Base-by-base conservation (phyloP, 2,888 invertebrate species). In the Didymodactylos carnosus region DNA sequence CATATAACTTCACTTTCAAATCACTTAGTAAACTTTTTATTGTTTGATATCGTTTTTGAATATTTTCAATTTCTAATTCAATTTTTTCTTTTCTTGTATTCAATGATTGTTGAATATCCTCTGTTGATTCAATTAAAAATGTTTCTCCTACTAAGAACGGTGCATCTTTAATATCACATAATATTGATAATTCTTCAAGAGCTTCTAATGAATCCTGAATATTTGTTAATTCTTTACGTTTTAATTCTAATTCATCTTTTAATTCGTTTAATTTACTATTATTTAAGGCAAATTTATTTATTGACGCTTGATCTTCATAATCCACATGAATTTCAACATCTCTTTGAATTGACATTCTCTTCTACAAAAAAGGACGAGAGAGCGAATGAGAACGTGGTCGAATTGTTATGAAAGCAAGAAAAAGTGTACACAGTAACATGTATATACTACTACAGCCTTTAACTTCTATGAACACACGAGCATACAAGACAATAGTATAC, bases 281-380 rank as follows among this genome's bases (percentile, higher is more conserved):
- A 77, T 91, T 87, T 76, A 92, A 87, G 1, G 97, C 97, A 84
- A 97, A 97, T 82, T 89, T 89, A 84, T 98, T 98, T 77, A 98
- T 97, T 85, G 92, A 92, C 81, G 92, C 91, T 84, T 98, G 97
- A 85, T 98, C 97, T 83, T 94, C 94, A 80, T 88, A 91, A 0
- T 92, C 91, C 79, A 97, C 94, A 82, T 94, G 91, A 76, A 93
- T 91, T 86, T 94, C 94, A 71, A 89, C 89, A 80, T 92, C 81
- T 80, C 80, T 62, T 62, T 29, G 29, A 10, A 35, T 8, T 14
- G 62, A 62, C 62, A 62, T 62, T 49, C n/a, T n/a, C n/a, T n/a
- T n/a, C n/a, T n/a, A n/a, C n/a, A n/a, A n/a, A n/a, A n/a, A n/a
- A n/a, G n/a, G n/a, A n/a, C n/a, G n/a, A n/a, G n/a, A n/a, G n/a